Evolutionary conservation across 2,888 invertebrate species (phyloP), one percentile per base, ranked within the genome.

Genomic region (Xestia xanthographa): DNA sequence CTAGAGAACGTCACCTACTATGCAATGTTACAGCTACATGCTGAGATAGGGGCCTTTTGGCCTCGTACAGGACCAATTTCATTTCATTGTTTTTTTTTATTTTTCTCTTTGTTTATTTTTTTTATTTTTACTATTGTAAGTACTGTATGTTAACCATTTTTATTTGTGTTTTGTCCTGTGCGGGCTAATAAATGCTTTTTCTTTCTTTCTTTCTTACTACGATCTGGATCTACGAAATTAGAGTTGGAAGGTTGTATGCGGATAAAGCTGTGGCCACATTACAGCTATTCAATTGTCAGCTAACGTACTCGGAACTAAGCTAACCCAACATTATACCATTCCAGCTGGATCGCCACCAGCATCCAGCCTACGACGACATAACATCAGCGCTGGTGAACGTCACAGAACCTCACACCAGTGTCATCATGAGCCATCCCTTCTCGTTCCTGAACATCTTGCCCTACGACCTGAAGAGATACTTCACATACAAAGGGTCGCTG

Each of bases 401-500:
- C 67, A 96, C 97, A 12, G 94, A 95, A 67, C 97, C 97, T 0
- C 96, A 97, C 83, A 92, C 96, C 0, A 94, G 95, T 38, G 94
- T 95, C 0, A 90, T 93, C 22, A 95, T 98, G 91, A 87, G 91
- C 43, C 89, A 96, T 20, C 96, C 97, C 0, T 95, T 97, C 85
- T 95, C 97, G 0, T 94, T 98, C 86, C 92, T 94, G n/a, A 95
- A 97, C 72, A 96, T 97, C 65, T 89, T 97, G 75, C 97, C 96
- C 0, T 92, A 93, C 66, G 96, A 97, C 89, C 93, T 97, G 79
- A 92, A 97, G 56, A 94, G 97, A 58, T 99, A 98, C 94, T 99
- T 98, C 96, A 98, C 98, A 0, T 99, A 99, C 92, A 97, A 97
- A 65, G 99, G 99, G 0, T 98, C 98, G 0, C 92, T 99, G 84